Percentiles rank a stretch among this genome's conserved stretches.
Conservation (phyloP, 2,888 invertebrate species). For the Loripinus fragilis region DNA sequence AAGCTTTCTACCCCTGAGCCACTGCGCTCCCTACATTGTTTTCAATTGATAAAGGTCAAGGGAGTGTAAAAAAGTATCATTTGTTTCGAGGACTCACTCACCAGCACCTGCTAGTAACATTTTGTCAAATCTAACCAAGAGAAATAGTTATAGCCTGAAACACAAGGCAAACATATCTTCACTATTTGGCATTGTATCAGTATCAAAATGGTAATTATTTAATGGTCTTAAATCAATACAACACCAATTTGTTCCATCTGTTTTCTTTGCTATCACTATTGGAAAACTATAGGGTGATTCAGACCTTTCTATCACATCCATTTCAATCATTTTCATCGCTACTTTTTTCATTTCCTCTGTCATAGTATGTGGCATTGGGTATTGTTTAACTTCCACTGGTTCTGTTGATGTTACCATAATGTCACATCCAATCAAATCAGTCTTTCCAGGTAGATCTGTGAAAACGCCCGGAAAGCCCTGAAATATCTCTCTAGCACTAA, state of each 20-base stretch:
- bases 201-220: conserved; percentile 57
- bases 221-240: conserved; percentile 52
- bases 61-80: conserved; percentile 48
- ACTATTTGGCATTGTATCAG: conserved; percentile 52
- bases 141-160: conserved; percentile 31
- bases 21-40: no score
- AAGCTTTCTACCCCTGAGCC: no score
- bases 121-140: conserved; percentile 43
- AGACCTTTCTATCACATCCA: conserved; percentile 49
- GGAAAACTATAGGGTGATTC: conserved; percentile 50
- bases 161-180: conserved; percentile 49
- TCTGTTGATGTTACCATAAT: conserved; percentile 31
- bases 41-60: no score
- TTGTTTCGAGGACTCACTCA: conserved; percentile 25
- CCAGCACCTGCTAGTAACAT: conserved; percentile 55
- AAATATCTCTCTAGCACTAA: neutral
- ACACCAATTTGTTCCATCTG: conserved; percentile 48
- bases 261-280: conserved; percentile 45
- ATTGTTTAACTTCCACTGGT: conserved; percentile 30
- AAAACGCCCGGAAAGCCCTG: conserved; percentile 26
- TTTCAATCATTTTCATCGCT: conserved; percentile 40
- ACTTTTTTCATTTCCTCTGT: conserved; percentile 27
- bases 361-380: conserved; percentile 40
- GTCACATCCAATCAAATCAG: conserved; percentile 24
- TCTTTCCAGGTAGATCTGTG: conserved; percentile 34